Conservation (phyloP, 2,888 invertebrate genomes). For the Eledone cirrhosa region DNA sequence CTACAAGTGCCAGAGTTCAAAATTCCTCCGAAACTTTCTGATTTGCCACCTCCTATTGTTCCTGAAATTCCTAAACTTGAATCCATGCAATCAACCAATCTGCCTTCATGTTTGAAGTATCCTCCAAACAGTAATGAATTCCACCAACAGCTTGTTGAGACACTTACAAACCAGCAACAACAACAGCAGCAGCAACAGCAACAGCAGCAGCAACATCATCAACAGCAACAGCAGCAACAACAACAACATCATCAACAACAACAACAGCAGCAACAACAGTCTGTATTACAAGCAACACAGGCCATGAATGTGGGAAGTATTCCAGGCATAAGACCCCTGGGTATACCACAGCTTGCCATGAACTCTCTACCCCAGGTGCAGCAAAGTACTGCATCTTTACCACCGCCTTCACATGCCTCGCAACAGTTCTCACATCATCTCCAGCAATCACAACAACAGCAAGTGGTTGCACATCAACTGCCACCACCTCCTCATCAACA, state of each 20-base stretch:
- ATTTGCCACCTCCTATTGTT: constrained; percentile 9
- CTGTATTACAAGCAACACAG: background rate
- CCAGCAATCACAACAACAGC: background rate
- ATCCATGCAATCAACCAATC: constrained; percentile 4
- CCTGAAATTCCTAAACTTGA: constrained; percentile 22
- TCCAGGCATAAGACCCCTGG: background rate
- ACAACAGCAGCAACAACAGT: background rate
- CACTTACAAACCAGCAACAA: background rate
- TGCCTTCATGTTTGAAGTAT: constrained; percentile 6
- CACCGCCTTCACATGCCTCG: background rate
- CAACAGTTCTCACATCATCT: background rate
- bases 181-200: constrained; percentile 12
- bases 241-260: background rate
- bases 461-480: background rate
- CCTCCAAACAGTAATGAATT: constrained; percentile 14
- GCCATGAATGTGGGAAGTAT: no score
- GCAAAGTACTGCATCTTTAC: background rate
- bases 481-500: background rate
- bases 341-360: background rate
- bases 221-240: background rate
- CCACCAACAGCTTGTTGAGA: constrained; percentile 14
- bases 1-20: constrained; percentile 24
- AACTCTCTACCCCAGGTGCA: background rate
- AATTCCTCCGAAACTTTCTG: constrained; percentile 7
- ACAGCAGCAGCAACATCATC: background rate